Conservation (phyloP, 2,797 vertebrate species). For the Loriculus beryllinus region DNA sequence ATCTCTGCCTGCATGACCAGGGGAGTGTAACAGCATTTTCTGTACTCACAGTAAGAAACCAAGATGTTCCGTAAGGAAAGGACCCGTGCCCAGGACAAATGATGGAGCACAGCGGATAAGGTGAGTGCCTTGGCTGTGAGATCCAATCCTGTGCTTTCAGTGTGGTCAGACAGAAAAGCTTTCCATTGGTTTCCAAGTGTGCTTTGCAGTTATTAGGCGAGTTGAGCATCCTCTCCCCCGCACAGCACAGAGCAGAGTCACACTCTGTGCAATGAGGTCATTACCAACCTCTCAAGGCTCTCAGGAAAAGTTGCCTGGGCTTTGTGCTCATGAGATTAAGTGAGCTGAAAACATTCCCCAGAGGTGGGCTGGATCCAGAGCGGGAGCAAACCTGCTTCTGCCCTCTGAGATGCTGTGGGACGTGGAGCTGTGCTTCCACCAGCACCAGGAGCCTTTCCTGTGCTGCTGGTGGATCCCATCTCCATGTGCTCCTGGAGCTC, state of each 20-base stretch:
- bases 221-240: neutral
- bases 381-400: neutral
- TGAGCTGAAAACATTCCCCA: neutral
- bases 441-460: neutral
- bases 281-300: neutral
- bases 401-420: neutral
- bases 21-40: neutral
- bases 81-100: neutral
- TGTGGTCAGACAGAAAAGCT: neutral
- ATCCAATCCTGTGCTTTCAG: neutral
- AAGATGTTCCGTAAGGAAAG: neutral
- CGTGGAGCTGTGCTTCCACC: accelerated
- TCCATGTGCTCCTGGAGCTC: accelerated
- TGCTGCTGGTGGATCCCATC: neutral
- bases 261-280: neutral
- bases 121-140: neutral
- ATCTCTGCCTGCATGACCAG: neutral
- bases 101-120: neutral
- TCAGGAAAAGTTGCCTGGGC: neutral
- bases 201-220: neutral
- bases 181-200: neutral
- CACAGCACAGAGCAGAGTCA: neutral
- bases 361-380: neutral
- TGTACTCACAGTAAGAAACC: constrained; percentile 4
- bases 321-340: neutral